phyloP scores from a whole-genome alignment of 2,113 vertebrate genomes.

The Sus scrofa region T2T-Sscrofa CM000828.6:59680001-59680500 shows the following conservation, averaged over 20 bases:
- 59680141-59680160: background rate
- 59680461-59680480: background rate
- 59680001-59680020: constrained; percentile 77
- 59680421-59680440: background rate
- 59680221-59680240: background rate
- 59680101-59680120: background rate
- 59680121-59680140: background rate
- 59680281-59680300: background rate
- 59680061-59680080: constrained; percentile 65
- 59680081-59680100: background rate
- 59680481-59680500: background rate
- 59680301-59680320: background rate
- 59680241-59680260: background rate
- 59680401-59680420: background rate
- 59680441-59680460: background rate
- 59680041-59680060: constrained; percentile 79
- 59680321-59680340: background rate
- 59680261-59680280: background rate
- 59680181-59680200: background rate
- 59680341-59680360: background rate
- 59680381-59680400: background rate
- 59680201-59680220: background rate
- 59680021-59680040: constrained; percentile 76
- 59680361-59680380: background rate
- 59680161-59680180: background rate